Evolutionary conservation across 2,113 vertebrate species (phyloP).

Genomic region (Tenebrosternarchus preto): DNA sequence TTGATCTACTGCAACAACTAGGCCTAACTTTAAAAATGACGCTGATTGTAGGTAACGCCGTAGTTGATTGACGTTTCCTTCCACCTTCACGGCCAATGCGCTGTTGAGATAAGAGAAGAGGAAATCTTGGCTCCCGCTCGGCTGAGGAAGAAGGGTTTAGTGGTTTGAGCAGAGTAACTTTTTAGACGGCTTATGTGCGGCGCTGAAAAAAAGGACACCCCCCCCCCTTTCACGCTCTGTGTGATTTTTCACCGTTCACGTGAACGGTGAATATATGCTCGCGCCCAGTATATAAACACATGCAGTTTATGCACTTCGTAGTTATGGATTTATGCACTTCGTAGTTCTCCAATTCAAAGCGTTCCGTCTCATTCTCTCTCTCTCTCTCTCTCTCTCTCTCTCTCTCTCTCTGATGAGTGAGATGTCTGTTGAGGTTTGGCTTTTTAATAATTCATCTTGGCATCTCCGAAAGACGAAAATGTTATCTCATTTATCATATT

Average conservation of each 20-base stretch:
- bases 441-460: constrained; percentile 71
- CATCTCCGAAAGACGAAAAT: constrained; percentile 61
- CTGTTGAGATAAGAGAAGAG: constrained; percentile 4
- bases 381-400: constrained; percentile 44
- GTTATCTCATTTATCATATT: constrained; percentile 36
- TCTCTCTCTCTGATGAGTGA: constrained; percentile 29
- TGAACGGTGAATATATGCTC: constrained; percentile 17
- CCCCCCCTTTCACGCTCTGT: constrained; percentile 53
- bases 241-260: constrained; percentile 52
- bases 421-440: constrained; percentile 56
- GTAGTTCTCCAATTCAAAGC: constrained; percentile 15
- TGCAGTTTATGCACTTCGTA: constrained; percentile 67
- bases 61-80: not conserved
- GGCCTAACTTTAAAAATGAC: not conserved
- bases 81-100: not conserved
- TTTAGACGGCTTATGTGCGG: constrained; percentile 14
- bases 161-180: constrained; percentile 10
- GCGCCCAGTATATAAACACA: constrained; percentile 45
- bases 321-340: constrained; percentile 67
- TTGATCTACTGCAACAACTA: constrained; percentile 12
- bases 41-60: constrained; percentile 18
- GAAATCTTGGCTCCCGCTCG: not conserved
- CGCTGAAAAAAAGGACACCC: constrained; percentile 61
- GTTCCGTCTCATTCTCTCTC: constrained; percentile 61
- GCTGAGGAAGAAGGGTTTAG: not conserved